phyloP scores from a whole-genome alignment of 2,888 invertebrate species.

The Eupithecia pulchellata region DNA sequence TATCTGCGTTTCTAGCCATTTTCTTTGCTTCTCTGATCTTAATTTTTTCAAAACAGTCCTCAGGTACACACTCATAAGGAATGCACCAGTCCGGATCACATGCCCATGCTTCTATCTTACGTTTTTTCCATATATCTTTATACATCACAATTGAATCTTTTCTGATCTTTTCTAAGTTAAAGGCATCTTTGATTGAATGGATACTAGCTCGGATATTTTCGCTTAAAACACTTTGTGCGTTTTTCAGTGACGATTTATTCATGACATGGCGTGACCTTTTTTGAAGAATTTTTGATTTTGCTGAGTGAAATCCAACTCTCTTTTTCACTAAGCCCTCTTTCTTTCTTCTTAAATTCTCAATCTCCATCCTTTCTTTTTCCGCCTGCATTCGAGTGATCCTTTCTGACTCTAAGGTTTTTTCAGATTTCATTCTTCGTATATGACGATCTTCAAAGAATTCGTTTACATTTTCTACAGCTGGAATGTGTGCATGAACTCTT shows the following conservation, averaged over 20 bases:
- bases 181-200: conserved; percentile 40
- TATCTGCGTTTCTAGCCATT: background rate
- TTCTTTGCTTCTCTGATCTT: conserved; percentile 27
- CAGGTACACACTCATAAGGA: conserved; percentile 34
- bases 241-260: conserved; percentile 42
- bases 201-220: conserved; percentile 42
- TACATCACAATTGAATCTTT: conserved; percentile 60
- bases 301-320: background rate
- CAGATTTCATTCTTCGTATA: conserved; percentile 9
- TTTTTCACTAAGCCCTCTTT: background rate
- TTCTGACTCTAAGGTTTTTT: background rate
- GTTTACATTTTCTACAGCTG: conserved; percentile 39
- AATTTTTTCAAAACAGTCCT: conserved; percentile 40
- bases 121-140: conserved; percentile 52
- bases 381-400: background rate
- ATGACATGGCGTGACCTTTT: conserved; percentile 33
- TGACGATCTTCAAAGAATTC: conserved; percentile 32
- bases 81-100: conserved; percentile 43
- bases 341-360: background rate
- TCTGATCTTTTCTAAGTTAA: conserved; percentile 43
- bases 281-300: conserved; percentile 27
- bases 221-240: conserved; percentile 40
- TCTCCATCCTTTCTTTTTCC: background rate
- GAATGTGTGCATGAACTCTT: conserved; percentile 41
- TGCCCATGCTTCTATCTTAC: conserved; percentile 40